Conservation (phyloP, 2,113 vertebrate species). For the Chaetops frenatus region DNA sequence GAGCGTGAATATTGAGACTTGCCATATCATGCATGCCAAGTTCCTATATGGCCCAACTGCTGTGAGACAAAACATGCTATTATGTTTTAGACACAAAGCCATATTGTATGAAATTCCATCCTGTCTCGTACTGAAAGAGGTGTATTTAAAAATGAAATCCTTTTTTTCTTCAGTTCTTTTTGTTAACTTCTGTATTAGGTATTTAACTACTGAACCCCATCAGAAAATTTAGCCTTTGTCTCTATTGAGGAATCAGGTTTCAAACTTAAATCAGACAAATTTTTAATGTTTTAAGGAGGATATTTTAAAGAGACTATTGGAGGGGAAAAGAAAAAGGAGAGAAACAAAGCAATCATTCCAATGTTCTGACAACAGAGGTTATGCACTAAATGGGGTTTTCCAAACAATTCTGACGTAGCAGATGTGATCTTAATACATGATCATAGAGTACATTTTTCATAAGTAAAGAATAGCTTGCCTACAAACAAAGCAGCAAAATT, state of each 20-base stretch:
- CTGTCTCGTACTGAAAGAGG: constrained; percentile 1
- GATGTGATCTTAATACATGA: not conserved
- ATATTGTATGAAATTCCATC: constrained; percentile 14
- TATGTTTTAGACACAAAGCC: constrained; percentile 26
- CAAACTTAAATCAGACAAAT: not conserved
- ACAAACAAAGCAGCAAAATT: not conserved
- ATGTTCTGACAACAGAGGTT: rapidly evolving
- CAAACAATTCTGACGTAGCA: not conserved
- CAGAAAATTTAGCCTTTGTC: not conserved
- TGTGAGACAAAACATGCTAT: constrained; percentile 34
- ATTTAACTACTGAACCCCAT: not conserved
- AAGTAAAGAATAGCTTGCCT: not conserved
- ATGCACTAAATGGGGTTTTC: not conserved
- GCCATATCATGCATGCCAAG: constrained; percentile 8
- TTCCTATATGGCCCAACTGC: constrained; percentile 23
- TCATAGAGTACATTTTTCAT: not conserved
- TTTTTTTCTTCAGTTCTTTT: not conserved
- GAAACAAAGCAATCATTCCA: not conserved
- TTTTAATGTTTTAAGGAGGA: not conserved
- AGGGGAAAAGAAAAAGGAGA: too few species aligned
- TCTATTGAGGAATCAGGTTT: not conserved
- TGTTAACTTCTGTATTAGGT: not conserved
- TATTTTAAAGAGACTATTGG: not conserved
- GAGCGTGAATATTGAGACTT: not conserved
- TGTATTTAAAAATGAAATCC: constrained; percentile 10